Percentiles rank a stretch among this genome's conserved stretches.
Evolutionary conservation across 1,140 invertebrate genomes (phyloP).

Genomic region (Hylyphantes graminicola): DNA sequence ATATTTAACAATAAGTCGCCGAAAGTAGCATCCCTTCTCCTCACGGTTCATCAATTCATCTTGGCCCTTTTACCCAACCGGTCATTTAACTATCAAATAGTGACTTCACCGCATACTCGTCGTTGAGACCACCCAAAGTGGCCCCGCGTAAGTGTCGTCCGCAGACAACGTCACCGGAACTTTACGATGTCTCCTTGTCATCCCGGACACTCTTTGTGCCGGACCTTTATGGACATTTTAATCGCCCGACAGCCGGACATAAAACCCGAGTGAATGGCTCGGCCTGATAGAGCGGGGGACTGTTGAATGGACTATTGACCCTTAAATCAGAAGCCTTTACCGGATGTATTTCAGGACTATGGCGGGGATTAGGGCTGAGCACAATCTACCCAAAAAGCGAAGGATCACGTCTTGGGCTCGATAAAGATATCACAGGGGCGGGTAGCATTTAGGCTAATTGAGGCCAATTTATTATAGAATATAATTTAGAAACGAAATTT

Average conservation of each 20-base stretch:
- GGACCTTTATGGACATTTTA: slow-evolving; percentile 45
- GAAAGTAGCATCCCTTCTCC: too few relatives aligned
- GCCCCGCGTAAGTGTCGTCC: slow-evolving; percentile 17
- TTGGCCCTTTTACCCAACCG: background rate
- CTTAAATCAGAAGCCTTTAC: slow-evolving; percentile 13
- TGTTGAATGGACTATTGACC: slow-evolving; percentile 22
- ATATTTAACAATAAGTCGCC: too few relatives aligned
- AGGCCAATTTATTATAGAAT: too few relatives aligned
- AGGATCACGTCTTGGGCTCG: background rate
- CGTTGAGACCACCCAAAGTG: background rate
- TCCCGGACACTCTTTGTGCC: slow-evolving; percentile 29
- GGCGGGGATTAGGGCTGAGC: background rate
- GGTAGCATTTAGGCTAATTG: too few relatives aligned
- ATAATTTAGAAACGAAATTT: too few relatives aligned
- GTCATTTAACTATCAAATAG: background rate
- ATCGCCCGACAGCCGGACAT: slow-evolving; percentile 31
- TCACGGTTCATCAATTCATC: too few relatives aligned
- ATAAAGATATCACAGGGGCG: background rate
- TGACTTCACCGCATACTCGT: background rate
- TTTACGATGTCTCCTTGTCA: slow-evolving; percentile 44
- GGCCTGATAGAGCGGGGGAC: background rate
- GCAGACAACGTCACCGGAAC: slow-evolving; percentile 37
- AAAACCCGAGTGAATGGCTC: slow-evolving; percentile 36
- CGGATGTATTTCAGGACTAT: background rate
- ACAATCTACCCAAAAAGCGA: background rate